Base-by-base conservation (phyloP, 2,797 vertebrate genomes). In the Ctenopoma multispine region DNA sequence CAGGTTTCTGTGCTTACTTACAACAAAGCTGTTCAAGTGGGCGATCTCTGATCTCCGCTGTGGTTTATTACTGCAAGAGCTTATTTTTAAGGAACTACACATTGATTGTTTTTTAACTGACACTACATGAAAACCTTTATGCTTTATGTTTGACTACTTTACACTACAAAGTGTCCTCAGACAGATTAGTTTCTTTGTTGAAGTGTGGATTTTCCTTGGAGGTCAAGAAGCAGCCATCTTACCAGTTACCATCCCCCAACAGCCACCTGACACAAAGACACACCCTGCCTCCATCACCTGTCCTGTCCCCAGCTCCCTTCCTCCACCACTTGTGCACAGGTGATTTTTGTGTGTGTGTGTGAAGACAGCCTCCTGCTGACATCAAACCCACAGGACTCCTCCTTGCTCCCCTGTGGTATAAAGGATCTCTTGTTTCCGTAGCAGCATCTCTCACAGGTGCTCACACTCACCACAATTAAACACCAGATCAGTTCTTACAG, bases 341-440 rank as follows among this genome's bases (percentile, higher is more conserved):
- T 86, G 83, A n/a, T 63, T 21, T 34, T n/a, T 24, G 38, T 68
- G 31, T 71, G 43, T 46, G 38, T 76, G 69, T 66, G 57, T 51
- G 38, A 57, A 82, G 67, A 75, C 80, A 12, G 23, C 83, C 81
- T 79, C 63, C 57, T 63, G 7, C 46, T 89, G 88, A 92, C 92
- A 89, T 91, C 89, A 90, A 69, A 55, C 75, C 56, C 67, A 44
- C 46, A 65, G 74, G 78, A 82, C 90, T 89, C 91, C 92, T 90
- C 93, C 92, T 88, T 20, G 1, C 63, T 87, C 80, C 63, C 74
- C 31, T 58, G 65, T 79, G 75, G 59, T 93, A 94, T 94, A 95
- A 95, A 94, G 72, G 77, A 84, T 75, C 77, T 83, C 70, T 20
- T 65, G 85, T 90, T 89, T 91, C 88, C 51, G 74, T 83, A 77